Percentiles rank a stretch among this genome's conserved stretches.
Evolutionary conservation across 2,888 invertebrate genomes (phyloP).

Genomic region (Tryphoninae sp.): DNA sequence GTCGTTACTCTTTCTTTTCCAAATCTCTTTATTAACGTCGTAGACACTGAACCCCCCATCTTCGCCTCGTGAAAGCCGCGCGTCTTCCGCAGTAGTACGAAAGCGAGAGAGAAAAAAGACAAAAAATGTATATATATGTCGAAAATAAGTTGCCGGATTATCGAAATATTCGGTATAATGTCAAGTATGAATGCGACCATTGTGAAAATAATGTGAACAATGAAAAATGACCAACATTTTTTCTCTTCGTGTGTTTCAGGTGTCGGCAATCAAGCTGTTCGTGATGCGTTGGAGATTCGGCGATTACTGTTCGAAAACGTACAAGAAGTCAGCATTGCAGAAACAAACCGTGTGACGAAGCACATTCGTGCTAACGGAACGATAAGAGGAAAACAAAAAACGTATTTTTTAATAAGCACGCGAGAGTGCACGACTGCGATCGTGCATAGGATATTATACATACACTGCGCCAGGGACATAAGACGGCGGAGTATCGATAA

Average conservation of each 20-base stretch:
- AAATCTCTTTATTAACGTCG: not conserved
- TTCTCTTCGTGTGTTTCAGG: constrained; percentile 70
- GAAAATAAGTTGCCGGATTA: not conserved
- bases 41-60: not conserved
- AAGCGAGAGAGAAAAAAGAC: not conserved
- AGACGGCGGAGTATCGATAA: constrained; percentile 5
- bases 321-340: constrained; percentile 76
- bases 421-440: not conserved
- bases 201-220: not conserved
- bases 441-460: not conserved
- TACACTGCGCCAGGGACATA: not conserved
- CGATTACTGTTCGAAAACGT: constrained; percentile 78
- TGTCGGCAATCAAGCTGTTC: constrained; percentile 75
- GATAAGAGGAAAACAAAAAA: constrained; percentile 11
- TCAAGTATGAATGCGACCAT: not conserved
- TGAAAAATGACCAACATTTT: not conserved
- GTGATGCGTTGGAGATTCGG: constrained; percentile 81
- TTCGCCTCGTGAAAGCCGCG: constrained; percentile 13
- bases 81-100: constrained; percentile 10
- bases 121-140: not conserved
- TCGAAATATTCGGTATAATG: not conserved
- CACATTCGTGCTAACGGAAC: constrained; percentile 57
- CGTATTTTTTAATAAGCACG: constrained; percentile 41
- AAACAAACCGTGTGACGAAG: constrained; percentile 79
- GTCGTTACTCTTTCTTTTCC: not conserved